Conservation (phyloP, 1,140 invertebrate genomes). For the Diploscapter pachys region DNA sequence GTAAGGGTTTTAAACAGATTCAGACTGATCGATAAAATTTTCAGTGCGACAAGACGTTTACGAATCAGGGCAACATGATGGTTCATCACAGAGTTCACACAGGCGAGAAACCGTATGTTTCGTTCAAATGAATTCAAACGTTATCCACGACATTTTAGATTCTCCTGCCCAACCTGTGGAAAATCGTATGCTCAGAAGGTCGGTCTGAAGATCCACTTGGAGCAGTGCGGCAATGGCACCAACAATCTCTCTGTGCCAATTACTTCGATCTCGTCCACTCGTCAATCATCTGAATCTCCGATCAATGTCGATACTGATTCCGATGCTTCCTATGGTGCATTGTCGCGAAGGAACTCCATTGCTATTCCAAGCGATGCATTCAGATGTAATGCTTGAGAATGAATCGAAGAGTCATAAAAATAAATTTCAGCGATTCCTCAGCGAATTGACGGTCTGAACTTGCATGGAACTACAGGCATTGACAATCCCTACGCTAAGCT, state of each 20-base stretch:
- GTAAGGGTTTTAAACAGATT: neutral
- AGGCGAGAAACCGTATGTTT: conserved; percentile 69
- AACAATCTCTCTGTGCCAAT: neutral
- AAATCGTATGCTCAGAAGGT: conserved; percentile 56
- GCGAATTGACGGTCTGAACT: neutral
- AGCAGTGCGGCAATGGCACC: conserved; percentile 49
- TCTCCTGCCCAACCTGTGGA: conserved; percentile 47
- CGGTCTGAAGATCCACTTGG: conserved; percentile 56
- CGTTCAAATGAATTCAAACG: conserved; percentile 67
- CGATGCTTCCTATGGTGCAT: conserved; percentile 4
- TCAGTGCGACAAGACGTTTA: conserved; percentile 64
- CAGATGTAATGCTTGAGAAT: neutral
- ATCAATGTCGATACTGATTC: conserved; percentile 19
- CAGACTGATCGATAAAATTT: conserved; percentile 21
- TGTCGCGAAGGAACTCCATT: neutral
- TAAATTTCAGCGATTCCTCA: neutral
- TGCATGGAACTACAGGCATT: neutral
- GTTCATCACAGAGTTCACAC: conserved; percentile 82
- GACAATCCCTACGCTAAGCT: neutral
- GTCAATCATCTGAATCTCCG: neutral
- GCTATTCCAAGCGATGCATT: neutral
- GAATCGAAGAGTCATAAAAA: conserved; percentile 1
- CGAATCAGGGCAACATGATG: conserved; percentile 62
- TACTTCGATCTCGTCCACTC: neutral
- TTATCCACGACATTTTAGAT: conserved; percentile 32